phyloP scores from a whole-genome alignment of 2,888 invertebrate genomes.

The Belgica antarctica region DNA sequence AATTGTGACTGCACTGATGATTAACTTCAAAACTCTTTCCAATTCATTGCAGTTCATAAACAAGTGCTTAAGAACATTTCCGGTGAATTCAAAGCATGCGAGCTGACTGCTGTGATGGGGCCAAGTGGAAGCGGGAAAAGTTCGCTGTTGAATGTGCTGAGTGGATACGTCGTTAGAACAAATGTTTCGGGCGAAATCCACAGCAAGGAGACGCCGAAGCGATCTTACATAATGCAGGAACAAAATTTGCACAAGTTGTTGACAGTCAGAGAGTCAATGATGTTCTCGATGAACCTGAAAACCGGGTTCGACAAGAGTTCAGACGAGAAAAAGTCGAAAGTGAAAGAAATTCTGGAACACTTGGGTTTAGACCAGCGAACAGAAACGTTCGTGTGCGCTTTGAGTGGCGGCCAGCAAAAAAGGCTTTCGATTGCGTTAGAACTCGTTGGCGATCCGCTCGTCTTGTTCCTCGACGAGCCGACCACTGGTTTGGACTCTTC shows the following conservation, averaged over 20 bases:
- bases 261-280: slow-evolving; percentile 81
- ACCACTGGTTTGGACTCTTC: slow-evolving; percentile 69
- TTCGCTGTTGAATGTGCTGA: neutral
- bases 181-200: neutral
- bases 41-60: neutral
- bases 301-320: neutral
- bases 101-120: slow-evolving; percentile 18
- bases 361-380: slow-evolving; percentile 46
- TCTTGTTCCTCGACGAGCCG: slow-evolving; percentile 21
- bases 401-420: slow-evolving; percentile 48
- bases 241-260: slow-evolving; percentile 77
- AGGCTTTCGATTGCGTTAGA: slow-evolving; percentile 25
- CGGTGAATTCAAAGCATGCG: slow-evolving; percentile 17
- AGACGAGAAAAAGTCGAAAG: slow-evolving; percentile 20
- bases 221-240: slow-evolving; percentile 77
- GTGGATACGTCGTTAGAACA: neutral
- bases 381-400: neutral
- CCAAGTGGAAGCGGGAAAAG: slow-evolving; percentile 22
- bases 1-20: neutral
- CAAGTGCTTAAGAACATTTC: slow-evolving; percentile 17
- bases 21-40: neutral
- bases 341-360: slow-evolving; percentile 66
- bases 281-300: slow-evolving; percentile 83
- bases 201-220: neutral
- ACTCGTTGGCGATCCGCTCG: neutral